Conservation (phyloP, 2,113 vertebrate species). For the Neolamprologus falcicula region DNA sequence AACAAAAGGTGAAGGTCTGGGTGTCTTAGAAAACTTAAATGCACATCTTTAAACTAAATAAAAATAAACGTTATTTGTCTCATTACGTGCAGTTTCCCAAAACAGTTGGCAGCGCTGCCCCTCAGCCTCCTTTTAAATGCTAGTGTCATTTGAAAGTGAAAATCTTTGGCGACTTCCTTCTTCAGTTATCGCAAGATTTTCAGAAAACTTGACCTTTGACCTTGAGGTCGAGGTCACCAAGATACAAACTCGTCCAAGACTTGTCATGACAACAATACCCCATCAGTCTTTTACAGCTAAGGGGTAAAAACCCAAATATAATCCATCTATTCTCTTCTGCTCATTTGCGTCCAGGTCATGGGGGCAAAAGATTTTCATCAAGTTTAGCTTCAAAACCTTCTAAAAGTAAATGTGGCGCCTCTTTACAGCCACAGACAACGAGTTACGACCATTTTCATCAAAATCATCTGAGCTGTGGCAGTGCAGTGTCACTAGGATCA, state of each 20-base stretch:
- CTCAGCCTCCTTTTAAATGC: rapidly evolving
- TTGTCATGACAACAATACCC: neutral
- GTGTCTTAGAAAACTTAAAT: neutral
- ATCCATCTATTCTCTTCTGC: neutral
- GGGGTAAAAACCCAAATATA: neutral
- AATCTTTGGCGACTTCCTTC: neutral
- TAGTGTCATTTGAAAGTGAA: neutral
- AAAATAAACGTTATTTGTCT: neutral
- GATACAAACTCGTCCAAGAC: neutral
- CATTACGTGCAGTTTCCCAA: neutral
- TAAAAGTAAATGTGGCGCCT: neutral
- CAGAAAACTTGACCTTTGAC: neutral
- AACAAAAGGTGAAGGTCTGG: neutral
- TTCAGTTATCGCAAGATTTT: neutral
- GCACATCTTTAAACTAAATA: neutral
- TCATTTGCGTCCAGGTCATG: neutral
- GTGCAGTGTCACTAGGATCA: neutral
- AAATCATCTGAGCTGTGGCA: neutral
- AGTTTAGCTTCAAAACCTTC: neutral
- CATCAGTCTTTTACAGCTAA: neutral
- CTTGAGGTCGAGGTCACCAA: rapidly evolving
- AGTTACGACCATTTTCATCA: neutral
- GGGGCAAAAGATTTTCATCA: neutral
- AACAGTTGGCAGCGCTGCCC: neutral
- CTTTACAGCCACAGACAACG: neutral